Evolutionary conservation across 2,113 vertebrate genomes (phyloP).

Genomic region (Pangasianodon gigas): DNA sequence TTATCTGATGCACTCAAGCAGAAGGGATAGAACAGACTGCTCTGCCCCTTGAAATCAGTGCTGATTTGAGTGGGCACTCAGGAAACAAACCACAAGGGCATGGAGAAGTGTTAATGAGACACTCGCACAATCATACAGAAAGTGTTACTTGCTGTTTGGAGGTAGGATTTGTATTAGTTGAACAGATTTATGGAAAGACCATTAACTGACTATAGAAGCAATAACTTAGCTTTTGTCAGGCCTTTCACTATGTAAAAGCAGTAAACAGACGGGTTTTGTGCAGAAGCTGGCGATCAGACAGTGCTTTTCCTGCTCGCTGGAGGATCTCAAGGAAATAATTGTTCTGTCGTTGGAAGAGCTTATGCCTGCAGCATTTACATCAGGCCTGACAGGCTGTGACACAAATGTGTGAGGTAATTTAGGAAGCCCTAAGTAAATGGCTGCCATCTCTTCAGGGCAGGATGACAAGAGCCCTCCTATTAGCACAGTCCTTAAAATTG

Average conservation of each 20-base stretch:
- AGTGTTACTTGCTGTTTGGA: conserved; percentile 10
- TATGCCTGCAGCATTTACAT: conserved; percentile 50
- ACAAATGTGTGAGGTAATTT: conserved; percentile 41
- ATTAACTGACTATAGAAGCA: conserved; percentile 21
- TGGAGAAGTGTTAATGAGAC: conserved; percentile 49
- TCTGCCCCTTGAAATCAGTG: conserved; percentile 13
- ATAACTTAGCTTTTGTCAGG: conserved; percentile 33
- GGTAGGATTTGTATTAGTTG: conserved; percentile 13
- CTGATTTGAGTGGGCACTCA: conserved; percentile 51
- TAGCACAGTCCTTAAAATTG: conserved; percentile 48
- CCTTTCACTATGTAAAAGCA: conserved; percentile 15
- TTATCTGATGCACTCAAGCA: conserved; percentile 14
- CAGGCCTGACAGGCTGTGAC: conserved; percentile 46
- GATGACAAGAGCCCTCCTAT: conserved; percentile 55
- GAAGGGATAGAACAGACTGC: conserved; percentile 29
- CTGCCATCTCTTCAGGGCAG: conserved; percentile 50
- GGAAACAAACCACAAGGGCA: conserved; percentile 45
- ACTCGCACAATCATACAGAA: conserved; percentile 17
- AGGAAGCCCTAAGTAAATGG: conserved; percentile 51
- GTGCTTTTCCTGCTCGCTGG: conserved; percentile 27
- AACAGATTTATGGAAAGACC: conserved; percentile 23
- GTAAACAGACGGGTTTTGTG: conserved; percentile 37
- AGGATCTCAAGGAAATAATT: conserved; percentile 46
- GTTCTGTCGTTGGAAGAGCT: conserved; percentile 45
- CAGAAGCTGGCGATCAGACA: conserved; percentile 33